phyloP scores from a whole-genome alignment of 1,140 invertebrate genomes.

The Samia ricini region DNA sequence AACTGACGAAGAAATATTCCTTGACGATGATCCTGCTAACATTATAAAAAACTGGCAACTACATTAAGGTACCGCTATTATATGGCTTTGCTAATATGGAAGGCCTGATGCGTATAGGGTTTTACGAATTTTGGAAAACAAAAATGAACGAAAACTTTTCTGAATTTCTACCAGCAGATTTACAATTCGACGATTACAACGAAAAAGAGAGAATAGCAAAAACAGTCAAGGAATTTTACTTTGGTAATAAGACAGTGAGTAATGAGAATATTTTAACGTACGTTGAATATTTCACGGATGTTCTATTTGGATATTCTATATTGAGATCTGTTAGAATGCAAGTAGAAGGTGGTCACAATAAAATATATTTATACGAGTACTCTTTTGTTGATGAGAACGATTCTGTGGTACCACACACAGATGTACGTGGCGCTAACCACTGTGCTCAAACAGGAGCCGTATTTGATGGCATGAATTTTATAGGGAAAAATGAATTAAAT shows the following conservation, averaged over 20 bases:
- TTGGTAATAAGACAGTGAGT: conserved; percentile 18
- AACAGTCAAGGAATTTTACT: conserved; percentile 31
- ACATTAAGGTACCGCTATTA: conserved; percentile 9
- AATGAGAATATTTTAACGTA: conserved; percentile 19
- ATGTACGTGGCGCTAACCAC: conserved; percentile 26
- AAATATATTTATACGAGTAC: conserved; percentile 34
- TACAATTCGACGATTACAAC: conserved; percentile 20
- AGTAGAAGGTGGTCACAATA: conserved; percentile 18
- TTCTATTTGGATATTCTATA: conserved; percentile 18
- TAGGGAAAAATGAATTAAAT: background rate
- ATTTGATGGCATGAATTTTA: conserved; percentile 7
- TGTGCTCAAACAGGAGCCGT: conserved; percentile 22
- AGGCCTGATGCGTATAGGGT: conserved; percentile 17
- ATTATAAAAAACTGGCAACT: conserved; percentile 7
- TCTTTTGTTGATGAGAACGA: conserved; percentile 16
- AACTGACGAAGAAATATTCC: conserved; percentile 17
- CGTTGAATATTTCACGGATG: conserved; percentile 29
- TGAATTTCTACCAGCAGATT: conserved; percentile 28
- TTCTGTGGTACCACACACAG: conserved; percentile 15
- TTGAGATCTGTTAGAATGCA: conserved; percentile 19
- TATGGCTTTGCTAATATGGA: conserved; percentile 24
- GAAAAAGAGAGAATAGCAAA: conserved; percentile 23
- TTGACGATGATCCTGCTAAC: conserved; percentile 19
- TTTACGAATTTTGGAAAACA: conserved; percentile 16
- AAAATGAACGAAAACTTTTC: conserved; percentile 31